A percentile compares a stretch with the other conserved stretches of the same genome.
phyloP scores from a whole-genome alignment of 2,888 invertebrate genomes.

The Athalia rosae region DNA sequence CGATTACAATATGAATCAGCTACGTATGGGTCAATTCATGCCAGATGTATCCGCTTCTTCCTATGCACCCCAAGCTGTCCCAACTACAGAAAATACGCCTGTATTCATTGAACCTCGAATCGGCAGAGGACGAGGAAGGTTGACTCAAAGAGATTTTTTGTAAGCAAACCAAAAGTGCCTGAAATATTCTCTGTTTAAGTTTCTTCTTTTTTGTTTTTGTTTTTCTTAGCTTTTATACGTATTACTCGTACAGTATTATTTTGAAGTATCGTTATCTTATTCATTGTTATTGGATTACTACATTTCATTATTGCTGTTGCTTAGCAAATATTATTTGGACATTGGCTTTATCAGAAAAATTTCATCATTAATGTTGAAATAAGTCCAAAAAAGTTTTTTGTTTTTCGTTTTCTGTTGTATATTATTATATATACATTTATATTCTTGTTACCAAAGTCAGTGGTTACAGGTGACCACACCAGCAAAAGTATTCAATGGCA shows the following conservation, averaged over 20 bases:
- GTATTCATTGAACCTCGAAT: not conserved
- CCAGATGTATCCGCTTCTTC: not conserved
- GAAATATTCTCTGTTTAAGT: not conserved
- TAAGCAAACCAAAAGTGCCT: not conserved
- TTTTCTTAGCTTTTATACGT: too few species aligned
- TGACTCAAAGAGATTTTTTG: not conserved
- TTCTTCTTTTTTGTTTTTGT: too few species aligned
- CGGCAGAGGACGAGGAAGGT: conserved; percentile 24
- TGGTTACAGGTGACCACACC: not conserved
- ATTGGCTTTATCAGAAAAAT: too few species aligned
- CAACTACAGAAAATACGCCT: not conserved
- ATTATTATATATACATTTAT: not conserved
- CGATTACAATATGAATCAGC: not conserved
- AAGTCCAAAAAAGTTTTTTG: not conserved
- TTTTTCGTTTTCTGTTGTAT: not conserved
- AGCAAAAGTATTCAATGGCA: not conserved
- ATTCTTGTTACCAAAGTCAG: not conserved
- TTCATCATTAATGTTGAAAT: not conserved
- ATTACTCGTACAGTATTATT: too few species aligned
- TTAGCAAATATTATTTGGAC: too few species aligned
- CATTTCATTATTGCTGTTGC: too few species aligned
- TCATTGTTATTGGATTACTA: too few species aligned
- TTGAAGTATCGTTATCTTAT: too few species aligned
- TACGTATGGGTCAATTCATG: not conserved
- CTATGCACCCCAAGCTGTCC: not conserved